Percentiles rank a stretch among this genome's conserved stretches.
These are phyloP conservation scores for Ceratina calcarata DNA, from an alignment of 1,140 invertebrate species.

Conservation along the genomic window DNA sequence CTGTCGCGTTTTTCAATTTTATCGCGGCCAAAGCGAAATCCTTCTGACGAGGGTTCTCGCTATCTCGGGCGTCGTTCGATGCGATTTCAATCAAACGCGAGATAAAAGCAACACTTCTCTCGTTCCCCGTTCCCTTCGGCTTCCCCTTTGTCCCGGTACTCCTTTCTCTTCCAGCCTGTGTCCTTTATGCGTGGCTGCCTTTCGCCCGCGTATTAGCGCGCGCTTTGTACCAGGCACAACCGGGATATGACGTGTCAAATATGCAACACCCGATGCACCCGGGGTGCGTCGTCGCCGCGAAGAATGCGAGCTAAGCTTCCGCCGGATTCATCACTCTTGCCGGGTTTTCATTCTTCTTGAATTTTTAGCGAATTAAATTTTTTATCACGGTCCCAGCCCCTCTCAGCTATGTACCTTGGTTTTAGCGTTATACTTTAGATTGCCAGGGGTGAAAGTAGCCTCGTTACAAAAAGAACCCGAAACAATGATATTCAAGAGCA, in stretches of 20 bases:
- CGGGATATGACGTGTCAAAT: constrained; percentile 24
- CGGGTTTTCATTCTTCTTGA: too few relatives aligned
- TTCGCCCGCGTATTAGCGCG: background rate
- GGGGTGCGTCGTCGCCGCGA: background rate
- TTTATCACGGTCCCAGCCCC: background rate
- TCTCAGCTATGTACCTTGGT: too few relatives aligned
- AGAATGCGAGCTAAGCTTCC: too few relatives aligned
- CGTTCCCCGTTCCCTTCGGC: background rate
- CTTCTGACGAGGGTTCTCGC: constrained; percentile 26
- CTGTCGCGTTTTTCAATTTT: constrained; percentile 48
- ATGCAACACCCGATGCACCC: constrained; percentile 12
- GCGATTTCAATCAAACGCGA: constrained; percentile 43
- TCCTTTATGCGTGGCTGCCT: background rate
- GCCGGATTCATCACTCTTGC: too few relatives aligned
- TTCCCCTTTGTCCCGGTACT: background rate
- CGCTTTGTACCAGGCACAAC: background rate
- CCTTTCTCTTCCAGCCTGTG: background rate
- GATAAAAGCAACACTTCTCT: constrained; percentile 42
- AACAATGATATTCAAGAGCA: constrained; percentile 22
- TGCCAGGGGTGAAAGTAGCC: background rate
- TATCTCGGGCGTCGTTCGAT: constrained; percentile 20
- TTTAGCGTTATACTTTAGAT: too few relatives aligned
- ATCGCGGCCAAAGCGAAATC: constrained; percentile 47
- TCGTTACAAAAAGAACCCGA: background rate
- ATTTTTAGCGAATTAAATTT: background rate